Evolutionary conservation across 2,113 vertebrate genomes (phyloP), one percentile per base, ranked within the genome.

Genomic region (Eudyptes chrysolophus): DNA sequence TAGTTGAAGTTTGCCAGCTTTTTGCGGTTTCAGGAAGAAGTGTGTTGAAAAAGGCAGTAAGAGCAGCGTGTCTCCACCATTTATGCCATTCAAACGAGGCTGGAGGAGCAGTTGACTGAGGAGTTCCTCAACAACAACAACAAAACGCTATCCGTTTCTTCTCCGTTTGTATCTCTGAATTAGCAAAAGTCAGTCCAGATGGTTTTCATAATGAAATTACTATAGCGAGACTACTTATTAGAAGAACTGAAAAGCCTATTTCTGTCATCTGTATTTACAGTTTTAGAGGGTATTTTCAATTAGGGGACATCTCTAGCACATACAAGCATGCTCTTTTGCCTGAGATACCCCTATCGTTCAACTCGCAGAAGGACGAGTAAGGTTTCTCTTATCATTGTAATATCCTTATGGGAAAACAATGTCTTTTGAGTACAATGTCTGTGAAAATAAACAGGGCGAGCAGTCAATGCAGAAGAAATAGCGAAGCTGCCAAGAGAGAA

Each of bases 1-100:
- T 68, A 88, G 68, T 62, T 92, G 83, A 87, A 90, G 68, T 46
- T 84, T 80, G 62, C 22, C 69, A 94, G 60, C 20, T 70, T 86
- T 58, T 72, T 80, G 76, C 0, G 0, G 44, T 87, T 92, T 90
- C 60, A 70, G 87, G 74, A 97, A 88, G 24, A 86, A 79, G 11
- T 14, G 34, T 40, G 38, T 15, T 86, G 62, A 60, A 77, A 85
- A 95, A 90, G 38, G 62, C 62, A 90, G 32, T 32, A 74, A 87
- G 52, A 68, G 38, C 64, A 90, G 72, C 13, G 3, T 14, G 24
- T 55, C 44, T 86, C 44, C 52, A 84, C 8, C 40, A 82, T 38
- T 69, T 57, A 68, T 16, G 44, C 38, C 14, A 64, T 49, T 94
- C 64, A 91, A 92, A 94, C 5, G 25, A 84, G 25, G 58, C 42